These are phyloP conservation scores for Anniella stebbinsi DNA, from an alignment of 2,797 vertebrate species.

Conservation along the genomic window DNA sequence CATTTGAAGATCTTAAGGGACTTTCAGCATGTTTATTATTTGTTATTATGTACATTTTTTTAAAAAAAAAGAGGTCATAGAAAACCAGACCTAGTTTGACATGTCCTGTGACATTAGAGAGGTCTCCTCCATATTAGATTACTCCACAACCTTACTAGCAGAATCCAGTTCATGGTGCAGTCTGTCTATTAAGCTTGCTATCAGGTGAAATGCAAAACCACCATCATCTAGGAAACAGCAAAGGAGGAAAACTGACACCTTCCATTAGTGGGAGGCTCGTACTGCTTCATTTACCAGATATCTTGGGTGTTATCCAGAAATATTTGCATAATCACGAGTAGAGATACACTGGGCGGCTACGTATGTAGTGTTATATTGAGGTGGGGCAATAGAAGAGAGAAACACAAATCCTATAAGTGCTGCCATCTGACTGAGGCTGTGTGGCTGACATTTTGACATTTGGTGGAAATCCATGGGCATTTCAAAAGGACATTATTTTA, in stretches of 20 bases:
- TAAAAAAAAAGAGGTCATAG: slow-evolving; percentile 45
- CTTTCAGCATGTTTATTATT: slow-evolving; percentile 30
- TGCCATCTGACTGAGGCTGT: not conserved
- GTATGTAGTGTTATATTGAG: not conserved
- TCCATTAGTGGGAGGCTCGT: not conserved
- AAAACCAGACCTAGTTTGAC: slow-evolving; percentile 45
- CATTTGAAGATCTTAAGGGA: slow-evolving; percentile 18
- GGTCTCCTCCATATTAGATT: not conserved
- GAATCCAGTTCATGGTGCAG: not conserved
- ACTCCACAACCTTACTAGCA: not conserved
- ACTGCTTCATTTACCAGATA: slow-evolving; percentile 28
- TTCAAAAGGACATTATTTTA: not conserved
- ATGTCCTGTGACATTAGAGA: slow-evolving; percentile 22
- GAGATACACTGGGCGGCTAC: not conserved
- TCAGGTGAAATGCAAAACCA: slow-evolving; percentile 24
- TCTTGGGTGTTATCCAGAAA: slow-evolving; percentile 24
- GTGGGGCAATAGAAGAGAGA: not conserved
- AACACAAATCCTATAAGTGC: slow-evolving; percentile 1
- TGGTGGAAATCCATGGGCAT: not conserved
- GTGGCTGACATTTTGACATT: slow-evolving; percentile 12
- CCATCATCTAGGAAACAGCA: slow-evolving; percentile 33
- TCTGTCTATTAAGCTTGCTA: slow-evolving; percentile 35
- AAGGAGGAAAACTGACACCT: slow-evolving; percentile 26
- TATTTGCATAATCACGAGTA: slow-evolving; percentile 28
- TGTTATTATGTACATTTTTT: slow-evolving; percentile 8